phyloP scores from a whole-genome alignment of 2,888 invertebrate genomes.

The Tenthredo livida region DNA sequence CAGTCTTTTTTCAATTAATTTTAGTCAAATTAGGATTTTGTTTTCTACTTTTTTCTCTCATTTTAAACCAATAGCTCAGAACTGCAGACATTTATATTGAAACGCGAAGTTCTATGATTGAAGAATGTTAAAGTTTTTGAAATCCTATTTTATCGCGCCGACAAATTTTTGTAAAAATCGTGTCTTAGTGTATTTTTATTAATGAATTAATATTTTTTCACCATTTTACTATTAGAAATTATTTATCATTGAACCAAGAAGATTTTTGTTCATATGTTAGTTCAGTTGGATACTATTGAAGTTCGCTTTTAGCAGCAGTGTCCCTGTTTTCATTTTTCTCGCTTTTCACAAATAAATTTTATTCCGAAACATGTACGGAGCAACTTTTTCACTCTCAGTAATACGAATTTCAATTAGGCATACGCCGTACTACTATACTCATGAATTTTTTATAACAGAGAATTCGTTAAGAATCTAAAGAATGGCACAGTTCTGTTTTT shows the following conservation, averaged over 20 bases:
- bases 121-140: not conserved
- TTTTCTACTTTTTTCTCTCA: not conserved
- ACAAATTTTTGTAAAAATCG: not conserved
- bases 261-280: too few relatives aligned
- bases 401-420: not conserved
- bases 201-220: not conserved
- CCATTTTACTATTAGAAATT: too few relatives aligned
- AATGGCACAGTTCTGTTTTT: not conserved
- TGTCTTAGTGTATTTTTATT: not conserved
- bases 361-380: not conserved
- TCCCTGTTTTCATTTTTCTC: too few relatives aligned
- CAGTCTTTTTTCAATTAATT: not conserved
- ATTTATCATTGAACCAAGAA: too few relatives aligned
- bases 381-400: not conserved
- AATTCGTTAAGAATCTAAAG: not conserved
- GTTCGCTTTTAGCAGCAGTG: too few relatives aligned
- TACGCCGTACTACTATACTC: not conserved
- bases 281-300: too few relatives aligned
- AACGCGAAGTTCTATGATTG: not conserved
- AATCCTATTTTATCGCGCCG: too few relatives aligned
- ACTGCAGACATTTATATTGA: not conserved
- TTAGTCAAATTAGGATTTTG: not conserved
- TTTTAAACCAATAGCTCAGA: not conserved
- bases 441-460: not conserved
- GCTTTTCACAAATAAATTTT: not conserved